Evolutionary conservation across 2,797 vertebrate species (phyloP).

Genomic region (Cercopithecus neglectus): DNA sequence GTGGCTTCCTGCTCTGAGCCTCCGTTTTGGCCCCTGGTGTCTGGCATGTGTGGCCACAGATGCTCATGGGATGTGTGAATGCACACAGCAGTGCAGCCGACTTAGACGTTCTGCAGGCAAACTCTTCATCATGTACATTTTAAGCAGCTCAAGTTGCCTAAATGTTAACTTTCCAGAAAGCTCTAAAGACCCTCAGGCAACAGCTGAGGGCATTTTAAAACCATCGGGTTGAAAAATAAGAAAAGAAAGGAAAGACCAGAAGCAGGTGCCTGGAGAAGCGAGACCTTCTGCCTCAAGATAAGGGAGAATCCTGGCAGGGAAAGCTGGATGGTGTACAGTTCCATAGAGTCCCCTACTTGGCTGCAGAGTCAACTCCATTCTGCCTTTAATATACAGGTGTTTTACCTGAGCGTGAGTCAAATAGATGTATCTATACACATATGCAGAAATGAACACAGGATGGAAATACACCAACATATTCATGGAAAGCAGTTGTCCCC

Average conservation of each 20-base stretch:
- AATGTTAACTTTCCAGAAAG: not conserved
- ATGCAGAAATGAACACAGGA: not conserved
- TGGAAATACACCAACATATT: not conserved
- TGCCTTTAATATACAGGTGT: not conserved
- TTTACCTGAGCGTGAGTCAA: not conserved
- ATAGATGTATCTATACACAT: not conserved
- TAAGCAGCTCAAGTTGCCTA: not conserved
- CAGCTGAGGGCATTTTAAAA: slow-evolving; percentile 19
- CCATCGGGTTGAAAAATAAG: not conserved
- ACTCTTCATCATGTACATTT: not conserved
- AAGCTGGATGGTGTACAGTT: accelerated
- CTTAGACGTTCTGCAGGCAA: not conserved
- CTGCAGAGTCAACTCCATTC: not conserved
- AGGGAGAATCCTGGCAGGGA: not conserved
- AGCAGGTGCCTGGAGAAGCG: not conserved
- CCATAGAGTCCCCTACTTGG: not conserved
- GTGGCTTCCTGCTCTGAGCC: not conserved
- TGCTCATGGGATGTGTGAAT: accelerated
- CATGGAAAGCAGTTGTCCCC: not conserved
- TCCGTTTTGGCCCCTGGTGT: not conserved
- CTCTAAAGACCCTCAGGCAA: not conserved
- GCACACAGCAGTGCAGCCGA: accelerated
- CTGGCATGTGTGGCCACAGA: not conserved
- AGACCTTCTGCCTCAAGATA: not conserved
- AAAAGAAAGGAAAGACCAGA: not conserved